Base-by-base conservation (phyloP, 1,140 invertebrate genomes). In the Rhyzopertha dominica region DNA sequence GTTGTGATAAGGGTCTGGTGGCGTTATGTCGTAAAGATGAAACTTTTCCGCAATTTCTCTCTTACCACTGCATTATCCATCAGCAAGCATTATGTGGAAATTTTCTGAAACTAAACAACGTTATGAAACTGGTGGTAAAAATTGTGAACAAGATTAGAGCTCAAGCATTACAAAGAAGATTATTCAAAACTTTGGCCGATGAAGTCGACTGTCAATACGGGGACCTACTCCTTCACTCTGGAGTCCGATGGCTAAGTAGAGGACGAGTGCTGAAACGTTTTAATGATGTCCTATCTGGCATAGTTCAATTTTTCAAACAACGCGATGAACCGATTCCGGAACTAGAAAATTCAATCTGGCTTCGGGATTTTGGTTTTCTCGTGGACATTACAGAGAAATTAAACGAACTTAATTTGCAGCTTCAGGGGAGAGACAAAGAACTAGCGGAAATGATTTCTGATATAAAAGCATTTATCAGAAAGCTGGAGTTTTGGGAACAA, bases 31-130 rank as follows among this genome's bases (percentile, higher is more conserved):
- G 53, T 20, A 56, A 62, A 47, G 49, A 61, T 39, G 42, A 57
- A 40, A 35, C 58, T 29, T 58, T 53, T 43, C 54, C 47, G 56
- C 49, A 50, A 32, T 61, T 63, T 46, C 49, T 62, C 43, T 55
- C 49, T 45, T 62, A 62, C 51, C 55, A 61, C 56, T 61, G 53
- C 37, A 54, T 63, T 58, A 62, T 61, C 55, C 53, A 62, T 48
- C 54, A 63, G 40, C 51, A 58, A 51, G 49, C 60, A 47, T 44
- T 62, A 44, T 46, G 47, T 52, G 59, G 52, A 39, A 61, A 60
- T 45, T 58, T 49, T 51, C 35, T 61, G 52, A 53, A 57, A 56
- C 49, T 62, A 61, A 57, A 63, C 60, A 34, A 59, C 35, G 36
- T 49, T 44, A 60, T 58, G 58, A 25, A 71, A 53, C 51, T 45